Conservation (phyloP, 2,113 vertebrate species). For the Ameiurus melas region DNA sequence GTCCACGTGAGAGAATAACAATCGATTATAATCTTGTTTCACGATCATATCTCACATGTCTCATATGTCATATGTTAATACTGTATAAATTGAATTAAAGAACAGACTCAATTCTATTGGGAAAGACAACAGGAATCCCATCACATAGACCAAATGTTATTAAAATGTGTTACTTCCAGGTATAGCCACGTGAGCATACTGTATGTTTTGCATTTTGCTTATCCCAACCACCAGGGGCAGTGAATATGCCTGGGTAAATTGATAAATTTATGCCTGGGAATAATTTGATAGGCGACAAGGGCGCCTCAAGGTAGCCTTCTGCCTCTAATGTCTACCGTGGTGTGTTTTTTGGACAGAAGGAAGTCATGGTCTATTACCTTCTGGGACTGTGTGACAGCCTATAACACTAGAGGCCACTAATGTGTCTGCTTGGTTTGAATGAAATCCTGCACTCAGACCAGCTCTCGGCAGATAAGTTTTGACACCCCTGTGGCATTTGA, state of each 20-base stretch:
- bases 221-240: background rate
- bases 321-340: background rate
- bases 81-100: background rate
- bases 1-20: background rate
- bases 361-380: background rate
- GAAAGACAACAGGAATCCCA: background rate
- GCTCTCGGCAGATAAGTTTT: background rate
- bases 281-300: background rate
- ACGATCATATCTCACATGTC: background rate
- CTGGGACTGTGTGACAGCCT: conserved; percentile 10
- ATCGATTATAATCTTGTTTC: background rate
- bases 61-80: background rate
- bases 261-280: background rate
- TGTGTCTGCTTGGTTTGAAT: background rate
- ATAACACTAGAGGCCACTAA: background rate
- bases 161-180: background rate
- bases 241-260: background rate
- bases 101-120: background rate
- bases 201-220: background rate
- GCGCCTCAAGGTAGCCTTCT: background rate
- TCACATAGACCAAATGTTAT: background rate
- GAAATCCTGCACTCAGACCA: background rate
- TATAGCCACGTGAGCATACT: background rate
- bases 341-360: conserved; percentile 1
- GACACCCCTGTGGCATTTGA: background rate